Conservation (phyloP, 30 jellyfish, hydroid and myxozoan genomes). For the Aurelia aurita region DNA sequence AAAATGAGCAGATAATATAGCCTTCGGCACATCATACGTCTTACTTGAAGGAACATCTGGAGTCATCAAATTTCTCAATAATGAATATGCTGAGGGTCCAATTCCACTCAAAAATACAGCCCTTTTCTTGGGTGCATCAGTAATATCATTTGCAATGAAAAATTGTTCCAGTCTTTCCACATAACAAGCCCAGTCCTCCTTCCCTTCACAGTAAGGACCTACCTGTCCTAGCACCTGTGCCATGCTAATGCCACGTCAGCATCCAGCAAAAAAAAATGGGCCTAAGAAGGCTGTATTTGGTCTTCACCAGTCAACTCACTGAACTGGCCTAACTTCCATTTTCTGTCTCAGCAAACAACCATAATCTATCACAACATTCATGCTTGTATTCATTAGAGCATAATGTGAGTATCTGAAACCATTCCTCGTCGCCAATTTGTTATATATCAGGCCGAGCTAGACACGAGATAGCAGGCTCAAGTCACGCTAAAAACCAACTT, state of each 20-base stretch:
- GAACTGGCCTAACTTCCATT: conserved; percentile 8
- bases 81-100: conserved; percentile 32
- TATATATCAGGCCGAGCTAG: not conserved
- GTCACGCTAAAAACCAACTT: too few relatives aligned
- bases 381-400: conserved; percentile 16
- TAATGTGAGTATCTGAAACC: conserved; percentile 23
- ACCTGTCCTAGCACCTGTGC: conserved; percentile 21
- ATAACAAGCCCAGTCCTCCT: conserved; percentile 49
- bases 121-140: conserved; percentile 35
- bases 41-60: conserved; percentile 44
- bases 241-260: conserved; percentile 38
- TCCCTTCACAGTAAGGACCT: conserved; percentile 26
- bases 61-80: conserved; percentile 30
- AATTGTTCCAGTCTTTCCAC: conserved; percentile 62
- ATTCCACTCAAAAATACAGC: conserved; percentile 28
- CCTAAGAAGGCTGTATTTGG: conserved; percentile 28
- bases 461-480: too few relatives aligned
- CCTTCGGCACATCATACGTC: conserved; percentile 31
- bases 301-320: conserved; percentile 50
- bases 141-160: conserved; percentile 35
- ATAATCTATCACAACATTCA: not conserved
- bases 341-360: not conserved
- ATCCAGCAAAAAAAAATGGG: conserved; percentile 20
- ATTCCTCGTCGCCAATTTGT: conserved; percentile 38
- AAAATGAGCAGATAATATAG: conserved; percentile 21